These are phyloP conservation scores for Drosophila dunni DNA, from an alignment of 1,140 invertebrate species.

Conservation along the genomic window DNA sequence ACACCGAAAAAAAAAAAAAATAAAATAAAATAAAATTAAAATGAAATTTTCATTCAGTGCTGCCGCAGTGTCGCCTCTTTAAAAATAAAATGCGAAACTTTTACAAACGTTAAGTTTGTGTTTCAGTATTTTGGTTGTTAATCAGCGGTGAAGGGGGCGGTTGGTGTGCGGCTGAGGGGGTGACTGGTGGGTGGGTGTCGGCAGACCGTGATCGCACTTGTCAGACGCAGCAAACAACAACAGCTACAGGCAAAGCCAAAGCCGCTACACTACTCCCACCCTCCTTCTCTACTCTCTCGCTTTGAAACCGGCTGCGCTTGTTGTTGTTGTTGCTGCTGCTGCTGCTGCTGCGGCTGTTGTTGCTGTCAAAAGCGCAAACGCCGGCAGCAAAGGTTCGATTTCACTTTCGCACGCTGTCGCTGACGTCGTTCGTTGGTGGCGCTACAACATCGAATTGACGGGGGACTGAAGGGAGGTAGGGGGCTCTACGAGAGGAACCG, in stretches of 20 bases:
- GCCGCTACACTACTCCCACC: slow-evolving; percentile 34
- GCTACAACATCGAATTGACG: slow-evolving; percentile 11
- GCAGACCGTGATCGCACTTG: slow-evolving; percentile 44
- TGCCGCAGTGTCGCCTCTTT: slow-evolving; percentile 37
- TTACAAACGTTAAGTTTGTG: slow-evolving; percentile 57
- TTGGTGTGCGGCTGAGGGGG: slow-evolving; percentile 12
- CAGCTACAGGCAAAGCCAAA: slow-evolving; percentile 27
- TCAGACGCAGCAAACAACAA: slow-evolving; percentile 9
- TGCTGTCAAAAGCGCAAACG: slow-evolving; percentile 69
- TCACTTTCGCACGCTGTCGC: slow-evolving; percentile 80
- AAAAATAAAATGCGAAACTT: slow-evolving; percentile 79
- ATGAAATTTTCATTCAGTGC: slow-evolving; percentile 70
- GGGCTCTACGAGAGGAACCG: slow-evolving; percentile 22
- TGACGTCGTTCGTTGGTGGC: slow-evolving; percentile 46
- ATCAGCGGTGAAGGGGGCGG: slow-evolving; percentile 26
- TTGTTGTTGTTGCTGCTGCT: slow-evolving; percentile 43
- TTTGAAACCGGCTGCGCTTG: slow-evolving; percentile 69
- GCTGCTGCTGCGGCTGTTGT: slow-evolving; percentile 39
- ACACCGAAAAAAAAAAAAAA: slow-evolving; percentile 46
- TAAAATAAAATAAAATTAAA: background rate
- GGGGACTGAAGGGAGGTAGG: slow-evolving; percentile 4
- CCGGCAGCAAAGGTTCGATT: slow-evolving; percentile 81
- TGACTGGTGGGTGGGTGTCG: slow-evolving; percentile 10
- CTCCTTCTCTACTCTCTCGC: slow-evolving; percentile 54
- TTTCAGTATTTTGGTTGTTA: slow-evolving; percentile 34